Evolutionary conservation across 2,113 vertebrate species (phyloP).

Genomic region (Coturnix japonica): DNA sequence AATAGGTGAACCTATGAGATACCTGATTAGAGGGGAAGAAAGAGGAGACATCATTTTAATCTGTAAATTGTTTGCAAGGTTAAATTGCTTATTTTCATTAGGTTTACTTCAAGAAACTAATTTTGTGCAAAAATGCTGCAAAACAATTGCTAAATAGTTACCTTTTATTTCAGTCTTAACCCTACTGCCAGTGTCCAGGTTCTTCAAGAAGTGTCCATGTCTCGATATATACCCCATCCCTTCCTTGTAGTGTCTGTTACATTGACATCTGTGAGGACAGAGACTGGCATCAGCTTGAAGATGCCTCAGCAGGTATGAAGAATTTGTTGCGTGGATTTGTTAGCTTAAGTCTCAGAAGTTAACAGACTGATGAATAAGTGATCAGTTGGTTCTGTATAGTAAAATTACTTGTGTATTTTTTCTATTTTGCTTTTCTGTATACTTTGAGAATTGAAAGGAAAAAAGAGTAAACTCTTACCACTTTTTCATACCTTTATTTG

Average conservation of each 20-base stretch:
- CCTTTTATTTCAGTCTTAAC: conserved; percentile 79
- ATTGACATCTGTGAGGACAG: conserved; percentile 94
- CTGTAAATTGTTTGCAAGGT: neutral
- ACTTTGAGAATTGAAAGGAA: neutral
- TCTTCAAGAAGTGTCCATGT: conserved; percentile 98
- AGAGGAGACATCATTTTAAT: neutral
- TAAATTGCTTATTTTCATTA: neutral
- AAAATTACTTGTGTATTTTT: neutral
- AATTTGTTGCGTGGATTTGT: neutral
- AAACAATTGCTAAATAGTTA: neutral
- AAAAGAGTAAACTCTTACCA: neutral
- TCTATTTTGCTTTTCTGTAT: neutral
- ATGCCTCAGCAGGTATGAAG: conserved; percentile 92
- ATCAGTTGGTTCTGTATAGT: neutral
- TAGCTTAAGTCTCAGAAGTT: neutral
- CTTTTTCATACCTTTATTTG: neutral
- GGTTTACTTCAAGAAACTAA: neutral
- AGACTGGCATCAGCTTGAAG: conserved; percentile 96
- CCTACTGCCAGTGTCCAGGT: conserved; percentile 88
- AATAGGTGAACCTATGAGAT: neutral
- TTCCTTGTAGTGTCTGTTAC: conserved; percentile 96
- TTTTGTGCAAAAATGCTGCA: neutral
- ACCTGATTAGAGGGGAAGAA: neutral
- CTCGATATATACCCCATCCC: conserved; percentile 97
- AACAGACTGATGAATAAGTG: neutral